Conservation (phyloP, 2,888 invertebrate genomes). For the Vandiemenella viatica region DNA sequence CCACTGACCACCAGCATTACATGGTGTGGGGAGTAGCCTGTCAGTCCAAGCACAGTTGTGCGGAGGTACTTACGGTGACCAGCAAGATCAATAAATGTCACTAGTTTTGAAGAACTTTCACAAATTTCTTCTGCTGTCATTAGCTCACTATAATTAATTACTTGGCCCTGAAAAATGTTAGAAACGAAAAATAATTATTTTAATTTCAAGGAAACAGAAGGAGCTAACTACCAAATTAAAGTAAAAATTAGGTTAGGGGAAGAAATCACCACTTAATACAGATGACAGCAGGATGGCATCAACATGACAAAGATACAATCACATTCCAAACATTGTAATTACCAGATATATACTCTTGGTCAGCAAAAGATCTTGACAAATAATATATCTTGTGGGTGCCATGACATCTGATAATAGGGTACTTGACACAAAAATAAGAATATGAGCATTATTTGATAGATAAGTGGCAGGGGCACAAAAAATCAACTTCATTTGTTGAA, state of each 20-base stretch:
- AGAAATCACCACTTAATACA: not conserved
- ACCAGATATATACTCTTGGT: too few relatives aligned
- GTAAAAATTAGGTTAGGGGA: not conserved
- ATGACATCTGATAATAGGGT: too few relatives aligned
- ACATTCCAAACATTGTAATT: too few relatives aligned
- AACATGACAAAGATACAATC: too few relatives aligned
- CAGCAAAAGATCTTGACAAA: too few relatives aligned
- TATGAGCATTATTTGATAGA: too few relatives aligned
- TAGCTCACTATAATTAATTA: slow-evolving; percentile 72
- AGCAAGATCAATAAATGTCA: slow-evolving; percentile 89
- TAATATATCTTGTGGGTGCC: too few relatives aligned
- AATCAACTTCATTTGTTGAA: too few relatives aligned
- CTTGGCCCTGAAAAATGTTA: slow-evolving; percentile 44
- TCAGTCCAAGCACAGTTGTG: slow-evolving; percentile 87
- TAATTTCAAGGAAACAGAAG: not conserved
- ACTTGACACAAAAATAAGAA: too few relatives aligned
- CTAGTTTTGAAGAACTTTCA: slow-evolving; percentile 78
- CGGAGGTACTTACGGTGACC: slow-evolving; percentile 91
- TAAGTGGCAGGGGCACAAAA: too few relatives aligned
- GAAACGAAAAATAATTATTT: not conserved
- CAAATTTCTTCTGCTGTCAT: slow-evolving; percentile 89
- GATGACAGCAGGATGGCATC: too few relatives aligned
- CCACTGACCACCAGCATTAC: slow-evolving; percentile 76
- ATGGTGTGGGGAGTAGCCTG: slow-evolving; percentile 85
- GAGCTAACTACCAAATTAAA: not conserved